phyloP scores from a whole-genome alignment of 2,113 vertebrate species.

The Halichoeres trimaculatus region DNA sequence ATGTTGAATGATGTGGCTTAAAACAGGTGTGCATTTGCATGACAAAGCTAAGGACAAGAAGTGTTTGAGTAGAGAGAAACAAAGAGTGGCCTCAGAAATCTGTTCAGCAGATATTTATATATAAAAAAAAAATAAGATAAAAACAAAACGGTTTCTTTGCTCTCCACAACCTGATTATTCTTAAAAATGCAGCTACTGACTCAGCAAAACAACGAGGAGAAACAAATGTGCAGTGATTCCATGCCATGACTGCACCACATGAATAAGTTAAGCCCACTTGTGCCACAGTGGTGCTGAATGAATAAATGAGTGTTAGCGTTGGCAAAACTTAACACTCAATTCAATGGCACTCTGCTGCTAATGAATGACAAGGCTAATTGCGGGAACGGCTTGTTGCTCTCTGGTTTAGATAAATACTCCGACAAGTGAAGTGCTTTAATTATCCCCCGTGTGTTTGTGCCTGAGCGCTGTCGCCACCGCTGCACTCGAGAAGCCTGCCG shows the following conservation, averaged over 20 bases:
- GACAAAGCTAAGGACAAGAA: not conserved
- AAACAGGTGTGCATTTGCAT: not conserved
- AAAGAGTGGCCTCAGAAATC: not conserved
- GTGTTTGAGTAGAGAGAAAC: not conserved
- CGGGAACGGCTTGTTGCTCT: slow-evolving; percentile 82
- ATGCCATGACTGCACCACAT: slow-evolving; percentile 12
- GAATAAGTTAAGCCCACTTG: slow-evolving; percentile 36
- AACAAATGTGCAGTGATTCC: slow-evolving; percentile 10
- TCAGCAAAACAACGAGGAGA: slow-evolving; percentile 17
- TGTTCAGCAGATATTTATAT: not conserved
- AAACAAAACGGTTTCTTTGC: not conserved
- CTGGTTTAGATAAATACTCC: slow-evolving; percentile 97
- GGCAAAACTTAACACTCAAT: slow-evolving; percentile 70
- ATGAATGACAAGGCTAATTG: slow-evolving; percentile 86
- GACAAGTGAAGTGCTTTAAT: slow-evolving; percentile 96
- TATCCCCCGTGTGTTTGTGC: slow-evolving; percentile 95
- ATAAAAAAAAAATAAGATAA: not conserved
- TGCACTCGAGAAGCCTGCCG: slow-evolving; percentile 84
- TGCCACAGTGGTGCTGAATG: slow-evolving; percentile 25
- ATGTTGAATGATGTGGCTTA: not conserved
- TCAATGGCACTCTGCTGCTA: slow-evolving; percentile 74
- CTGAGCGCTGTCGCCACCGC: slow-evolving; percentile 53
- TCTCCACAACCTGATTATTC: not conserved
- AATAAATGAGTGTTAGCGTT: slow-evolving; percentile 40
- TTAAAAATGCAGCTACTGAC: not conserved